Conservation (phyloP, 2,113 vertebrate genomes). For the Lasiurus cinereus region DNA sequence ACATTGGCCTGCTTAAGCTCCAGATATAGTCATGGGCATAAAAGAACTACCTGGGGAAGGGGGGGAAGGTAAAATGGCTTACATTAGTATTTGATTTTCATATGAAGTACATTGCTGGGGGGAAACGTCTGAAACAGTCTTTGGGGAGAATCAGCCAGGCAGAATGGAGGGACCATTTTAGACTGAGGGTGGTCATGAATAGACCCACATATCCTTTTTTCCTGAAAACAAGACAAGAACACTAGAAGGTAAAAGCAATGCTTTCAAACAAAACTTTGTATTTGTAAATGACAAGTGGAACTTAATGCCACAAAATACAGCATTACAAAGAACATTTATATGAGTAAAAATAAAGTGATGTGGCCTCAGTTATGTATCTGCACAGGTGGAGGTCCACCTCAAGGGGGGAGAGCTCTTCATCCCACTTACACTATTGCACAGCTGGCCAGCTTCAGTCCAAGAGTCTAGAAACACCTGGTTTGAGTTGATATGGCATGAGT, state of each 20-base stretch:
- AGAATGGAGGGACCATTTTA: background rate
- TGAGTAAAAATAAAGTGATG: background rate
- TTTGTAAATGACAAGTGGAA: slow-evolving; percentile 68
- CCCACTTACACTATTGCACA: slow-evolving; percentile 64
- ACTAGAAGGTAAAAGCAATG: slow-evolving; percentile 67
- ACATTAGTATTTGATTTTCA: background rate
- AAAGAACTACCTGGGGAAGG: background rate
- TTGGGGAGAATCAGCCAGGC: background rate
- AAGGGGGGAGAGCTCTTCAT: slow-evolving; percentile 62
- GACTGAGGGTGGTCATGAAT: background rate
- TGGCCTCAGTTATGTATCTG: slow-evolving; percentile 35
- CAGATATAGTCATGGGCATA: background rate
- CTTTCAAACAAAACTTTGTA: slow-evolving; percentile 73
- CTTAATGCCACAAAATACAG: slow-evolving; percentile 64
- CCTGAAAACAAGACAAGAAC: slow-evolving; percentile 59
- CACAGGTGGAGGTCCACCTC: slow-evolving; percentile 67
- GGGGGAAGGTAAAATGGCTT: background rate
- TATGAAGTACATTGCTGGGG: background rate
- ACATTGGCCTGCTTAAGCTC: background rate
- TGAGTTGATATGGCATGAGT: background rate
- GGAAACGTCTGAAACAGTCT: background rate
- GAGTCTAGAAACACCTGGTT: background rate
- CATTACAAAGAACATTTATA: slow-evolving; percentile 61
- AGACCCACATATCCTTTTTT: background rate
- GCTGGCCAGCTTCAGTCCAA: slow-evolving; percentile 64